A percentile compares a stretch with the other conserved stretches of the same genome.
Conservation (phyloP, 2,888 invertebrate species). For the Panopea generosa region DNA sequence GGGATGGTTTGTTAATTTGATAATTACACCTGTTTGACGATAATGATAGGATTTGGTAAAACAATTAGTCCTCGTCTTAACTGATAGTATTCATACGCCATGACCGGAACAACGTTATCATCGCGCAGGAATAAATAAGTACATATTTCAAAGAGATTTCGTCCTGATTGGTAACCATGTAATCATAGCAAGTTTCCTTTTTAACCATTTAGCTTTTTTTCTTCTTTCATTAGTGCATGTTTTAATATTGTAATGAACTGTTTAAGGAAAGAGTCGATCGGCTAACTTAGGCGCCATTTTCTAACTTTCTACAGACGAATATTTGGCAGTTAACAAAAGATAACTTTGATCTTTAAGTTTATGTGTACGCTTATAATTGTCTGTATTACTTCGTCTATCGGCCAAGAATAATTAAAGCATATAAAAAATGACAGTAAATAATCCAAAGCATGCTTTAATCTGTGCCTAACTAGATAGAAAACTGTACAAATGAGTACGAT, state of each 20-base stretch:
- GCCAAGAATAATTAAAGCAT: constrained; percentile 19
- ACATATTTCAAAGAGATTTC: constrained; percentile 11
- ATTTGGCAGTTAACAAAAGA: no score
- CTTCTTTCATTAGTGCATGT: no score
- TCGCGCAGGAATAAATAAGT: constrained; percentile 10
- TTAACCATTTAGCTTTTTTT: no score
- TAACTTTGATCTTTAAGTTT: no score
- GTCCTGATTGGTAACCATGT: neutral
- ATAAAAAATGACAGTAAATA: constrained; percentile 23
- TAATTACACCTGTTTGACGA: constrained; percentile 37
- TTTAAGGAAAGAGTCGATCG: no score
- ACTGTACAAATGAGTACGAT: no score
- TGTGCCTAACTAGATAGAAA: neutral
- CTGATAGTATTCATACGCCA: constrained; percentile 47
- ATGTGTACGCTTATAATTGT: constrained; percentile 11
- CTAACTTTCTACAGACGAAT: no score
- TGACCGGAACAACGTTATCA: constrained; percentile 30
- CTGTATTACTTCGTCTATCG: constrained; percentile 9
- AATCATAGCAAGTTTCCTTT: no score
- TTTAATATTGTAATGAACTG: no score
- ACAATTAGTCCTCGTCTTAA: constrained; percentile 53
- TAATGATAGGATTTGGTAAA: constrained; percentile 50
- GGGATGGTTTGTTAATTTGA: constrained; percentile 44
- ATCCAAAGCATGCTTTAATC: constrained; percentile 17
- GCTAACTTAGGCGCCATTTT: no score